phyloP scores from a whole-genome alignment of 2,888 invertebrate species.

The Drosophila dives region DNA sequence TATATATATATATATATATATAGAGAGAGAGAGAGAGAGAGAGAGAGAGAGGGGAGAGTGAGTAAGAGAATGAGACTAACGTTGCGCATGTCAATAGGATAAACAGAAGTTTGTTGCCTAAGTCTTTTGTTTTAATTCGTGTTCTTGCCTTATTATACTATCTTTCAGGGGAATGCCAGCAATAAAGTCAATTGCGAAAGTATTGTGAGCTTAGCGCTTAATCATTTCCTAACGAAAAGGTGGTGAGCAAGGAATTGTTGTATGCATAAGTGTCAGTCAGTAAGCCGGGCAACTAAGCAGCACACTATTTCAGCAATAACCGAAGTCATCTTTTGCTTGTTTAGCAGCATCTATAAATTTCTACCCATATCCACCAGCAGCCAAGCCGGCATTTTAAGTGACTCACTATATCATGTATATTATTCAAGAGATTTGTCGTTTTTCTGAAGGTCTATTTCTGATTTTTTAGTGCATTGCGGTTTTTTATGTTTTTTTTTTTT shows the following conservation, averaged over 20 bases:
- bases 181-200: slow-evolving; percentile 15
- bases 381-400: slow-evolving; percentile 57
- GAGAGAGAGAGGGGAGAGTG: neutral
- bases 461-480: slow-evolving; percentile 59
- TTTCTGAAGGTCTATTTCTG: slow-evolving; percentile 22
- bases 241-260: slow-evolving; percentile 37
- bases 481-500: slow-evolving; percentile 37
- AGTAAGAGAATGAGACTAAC: slow-evolving; percentile 15
- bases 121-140: slow-evolving; percentile 72
- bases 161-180: neutral
- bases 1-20: neutral
- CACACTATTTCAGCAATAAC: slow-evolving; percentile 11
- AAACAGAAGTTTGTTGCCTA: slow-evolving; percentile 68
- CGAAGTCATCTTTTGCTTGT: slow-evolving; percentile 38
- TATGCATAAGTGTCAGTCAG: slow-evolving; percentile 44
- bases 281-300: slow-evolving; percentile 16
- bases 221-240: slow-evolving; percentile 37
- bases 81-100: slow-evolving; percentile 69
- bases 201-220: slow-evolving; percentile 25
- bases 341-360: slow-evolving; percentile 47
- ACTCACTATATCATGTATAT: slow-evolving; percentile 51
- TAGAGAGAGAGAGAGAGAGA: neutral
- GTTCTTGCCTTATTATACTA: neutral
- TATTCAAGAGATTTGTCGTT: slow-evolving; percentile 6
- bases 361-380: slow-evolving; percentile 67